Base-by-base conservation (phyloP, 2,797 vertebrate genomes). In the Aythya fuligula region DNA sequence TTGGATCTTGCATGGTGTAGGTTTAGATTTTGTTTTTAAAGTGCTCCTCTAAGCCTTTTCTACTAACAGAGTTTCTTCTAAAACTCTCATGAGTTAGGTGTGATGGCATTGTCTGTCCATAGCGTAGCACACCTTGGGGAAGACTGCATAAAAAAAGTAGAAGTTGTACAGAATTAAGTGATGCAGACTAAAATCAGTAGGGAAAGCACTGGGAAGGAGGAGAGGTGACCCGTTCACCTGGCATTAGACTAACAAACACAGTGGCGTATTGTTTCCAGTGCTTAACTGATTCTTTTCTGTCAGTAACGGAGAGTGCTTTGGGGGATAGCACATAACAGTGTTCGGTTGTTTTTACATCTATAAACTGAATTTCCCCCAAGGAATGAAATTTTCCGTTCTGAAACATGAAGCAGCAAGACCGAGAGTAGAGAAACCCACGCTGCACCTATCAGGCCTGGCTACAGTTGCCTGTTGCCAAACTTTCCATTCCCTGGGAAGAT, bases 11-110 rank as follows among this genome's bases (percentile, higher is more conserved):
- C 25, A 11, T 57, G 76, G 71, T 0, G 0, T 87, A 86, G 64
- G 49, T 90, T 96, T 88, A 75, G 54, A 93, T 9, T 57, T 45
- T 38, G 41, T 89, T 92, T 90, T 62, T 64, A 76, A 79, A 81
- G 25, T 67, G 43, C 47, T 93, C 16, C 83, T 93, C 41, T 93
- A 70, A 89, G 30, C 30, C 6, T 70, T 67, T 54, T 80, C 27
- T 88, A 34, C 54, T 38, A 80, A 34, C 24, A 76, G 41, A 78
- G 19, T 36, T 89, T 78, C 32, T 36, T 84, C 70, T 81, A 24
- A 45, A 54, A 70, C 80, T 51, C 69, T 83, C 10, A 10, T 13
- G 47, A 51, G 16, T 22, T 51, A 54, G 28, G 34, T 61, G 74
- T 45, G 69, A 21, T 61, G 34, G 7, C 9, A 2, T n/a, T 73